Conservation (phyloP, 2,797 vertebrate genomes). For the Sebastes taczanowskii region DNA sequence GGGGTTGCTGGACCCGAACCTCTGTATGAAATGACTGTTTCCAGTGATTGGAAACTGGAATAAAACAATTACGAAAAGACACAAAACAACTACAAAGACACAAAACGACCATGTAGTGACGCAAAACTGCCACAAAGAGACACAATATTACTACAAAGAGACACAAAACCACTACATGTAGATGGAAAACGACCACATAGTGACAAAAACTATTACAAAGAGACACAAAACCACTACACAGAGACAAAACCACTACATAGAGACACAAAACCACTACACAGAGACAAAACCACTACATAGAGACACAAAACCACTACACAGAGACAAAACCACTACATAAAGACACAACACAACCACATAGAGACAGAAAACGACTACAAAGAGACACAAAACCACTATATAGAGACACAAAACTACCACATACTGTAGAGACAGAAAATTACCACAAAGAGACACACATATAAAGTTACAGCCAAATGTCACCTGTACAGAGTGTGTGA, state of each 20-base stretch:
- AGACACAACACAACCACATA: not conserved
- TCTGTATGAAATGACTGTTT: not conserved
- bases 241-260: not conserved
- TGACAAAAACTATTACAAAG: not conserved
- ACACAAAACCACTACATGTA: not conserved
- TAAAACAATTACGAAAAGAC: not conserved
- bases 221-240: too few relatives aligned
- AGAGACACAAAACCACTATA: not conserved
- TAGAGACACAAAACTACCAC: not conserved
- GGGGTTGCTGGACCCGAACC: not conserved
- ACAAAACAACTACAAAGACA: too few relatives aligned
- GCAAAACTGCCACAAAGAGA: too few relatives aligned
- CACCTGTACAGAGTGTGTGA: not conserved
- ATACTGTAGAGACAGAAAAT: not conserved
- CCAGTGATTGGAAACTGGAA: not conserved
- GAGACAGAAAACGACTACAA: not conserved
- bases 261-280: not conserved
- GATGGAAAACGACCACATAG: not conserved
- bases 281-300: not conserved
- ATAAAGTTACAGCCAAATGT: not conserved
- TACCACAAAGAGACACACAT: not conserved
- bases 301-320: not conserved
- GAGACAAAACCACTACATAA: not conserved
- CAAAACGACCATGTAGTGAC: too few relatives aligned
- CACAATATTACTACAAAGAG: too few relatives aligned